Evolutionary conservation across 2,797 vertebrate genomes (phyloP).

Genomic region (Strix occidentalis): DNA sequence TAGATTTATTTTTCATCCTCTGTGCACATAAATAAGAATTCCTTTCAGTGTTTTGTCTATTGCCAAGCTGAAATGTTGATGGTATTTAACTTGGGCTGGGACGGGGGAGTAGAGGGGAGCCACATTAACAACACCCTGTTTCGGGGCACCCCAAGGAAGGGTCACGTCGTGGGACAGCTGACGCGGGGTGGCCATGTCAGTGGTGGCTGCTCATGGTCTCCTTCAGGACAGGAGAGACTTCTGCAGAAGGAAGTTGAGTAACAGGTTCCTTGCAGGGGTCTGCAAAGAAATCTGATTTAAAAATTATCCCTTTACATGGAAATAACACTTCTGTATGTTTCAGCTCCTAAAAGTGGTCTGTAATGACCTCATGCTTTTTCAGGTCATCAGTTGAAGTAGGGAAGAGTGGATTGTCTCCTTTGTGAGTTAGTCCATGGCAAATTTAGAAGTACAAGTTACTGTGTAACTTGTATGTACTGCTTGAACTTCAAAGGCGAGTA

Average conservation of each 20-base stretch:
- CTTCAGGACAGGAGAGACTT: neutral
- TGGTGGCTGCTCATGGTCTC: neutral
- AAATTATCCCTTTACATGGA: neutral
- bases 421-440: neutral
- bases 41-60: neutral
- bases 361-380: neutral
- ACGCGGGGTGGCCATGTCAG: neutral
- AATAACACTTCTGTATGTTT: neutral
- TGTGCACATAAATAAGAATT: neutral
- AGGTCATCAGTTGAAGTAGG: neutral
- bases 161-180: neutral
- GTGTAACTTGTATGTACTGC: neutral
- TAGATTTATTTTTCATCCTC: neutral
- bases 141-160: neutral
- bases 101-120: too few relatives aligned
- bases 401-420: neutral
- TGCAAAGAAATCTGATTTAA: neutral
- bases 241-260: neutral
- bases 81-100: neutral
- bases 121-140: fast-evolving
- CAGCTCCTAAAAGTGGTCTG: neutral
- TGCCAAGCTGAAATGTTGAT: neutral
- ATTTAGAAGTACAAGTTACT: neutral
- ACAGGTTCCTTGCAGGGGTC: neutral
- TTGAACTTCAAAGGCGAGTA: neutral